Conservation (phyloP, 2,113 vertebrate genomes). For the Galbula dea region DNA sequence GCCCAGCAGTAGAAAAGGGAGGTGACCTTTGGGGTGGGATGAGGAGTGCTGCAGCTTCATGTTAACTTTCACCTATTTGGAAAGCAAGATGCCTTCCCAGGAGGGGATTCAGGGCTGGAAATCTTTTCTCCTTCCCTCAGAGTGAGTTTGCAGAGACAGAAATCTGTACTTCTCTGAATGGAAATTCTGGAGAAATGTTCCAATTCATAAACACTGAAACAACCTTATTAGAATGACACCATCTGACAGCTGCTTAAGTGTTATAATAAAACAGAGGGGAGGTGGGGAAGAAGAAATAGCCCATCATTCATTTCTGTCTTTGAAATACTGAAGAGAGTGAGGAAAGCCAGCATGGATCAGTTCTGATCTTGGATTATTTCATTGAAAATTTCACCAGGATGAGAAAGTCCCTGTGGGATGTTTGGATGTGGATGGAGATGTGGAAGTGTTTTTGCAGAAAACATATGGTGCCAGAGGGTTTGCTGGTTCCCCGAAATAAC, state of each 20-base stretch:
- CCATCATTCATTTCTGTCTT: background rate
- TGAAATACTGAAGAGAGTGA: background rate
- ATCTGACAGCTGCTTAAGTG: constrained; percentile 30
- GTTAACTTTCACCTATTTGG: background rate
- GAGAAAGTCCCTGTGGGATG: background rate
- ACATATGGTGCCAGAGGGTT: background rate
- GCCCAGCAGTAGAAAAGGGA: background rate
- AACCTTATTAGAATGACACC: background rate
- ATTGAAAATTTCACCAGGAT: background rate
- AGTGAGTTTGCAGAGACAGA: background rate
- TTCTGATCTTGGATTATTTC: constrained; percentile 27
- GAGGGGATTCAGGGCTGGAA: background rate
- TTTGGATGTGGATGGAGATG: background rate
- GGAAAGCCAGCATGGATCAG: background rate
- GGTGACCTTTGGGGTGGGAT: background rate
- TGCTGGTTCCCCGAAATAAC: background rate
- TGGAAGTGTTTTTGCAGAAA: background rate
- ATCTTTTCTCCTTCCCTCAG: background rate
- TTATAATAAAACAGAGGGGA: background rate
- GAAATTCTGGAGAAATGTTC: constrained; percentile 13
- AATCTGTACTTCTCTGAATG: background rate
- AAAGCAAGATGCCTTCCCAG: background rate
- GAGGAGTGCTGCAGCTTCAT: background rate
- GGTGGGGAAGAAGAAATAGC: background rate
- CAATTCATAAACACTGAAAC: constrained; percentile 38